Evolutionary conservation across 2,113 vertebrate genomes (phyloP).

Genomic region (Macaca nemestrina): DNA sequence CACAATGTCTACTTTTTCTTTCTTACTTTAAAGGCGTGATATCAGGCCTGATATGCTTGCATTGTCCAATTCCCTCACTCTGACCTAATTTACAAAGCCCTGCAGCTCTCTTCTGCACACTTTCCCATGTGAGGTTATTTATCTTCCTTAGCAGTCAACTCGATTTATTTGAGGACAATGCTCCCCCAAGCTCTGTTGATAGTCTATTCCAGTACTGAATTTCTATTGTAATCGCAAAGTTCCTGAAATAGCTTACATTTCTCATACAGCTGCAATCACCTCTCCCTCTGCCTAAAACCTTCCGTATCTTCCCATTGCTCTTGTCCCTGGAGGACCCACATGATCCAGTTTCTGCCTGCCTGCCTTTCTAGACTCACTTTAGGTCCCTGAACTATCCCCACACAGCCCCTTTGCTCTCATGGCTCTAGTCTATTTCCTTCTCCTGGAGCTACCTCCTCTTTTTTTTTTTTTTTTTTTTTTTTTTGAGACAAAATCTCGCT

Average conservation of each 20-base stretch:
- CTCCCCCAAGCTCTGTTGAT: constrained; percentile 11
- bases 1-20: background rate
- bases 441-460: background rate
- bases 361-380: background rate
- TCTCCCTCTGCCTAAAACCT: background rate
- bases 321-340: background rate
- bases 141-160: constrained; percentile 57
- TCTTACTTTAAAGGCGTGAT: background rate
- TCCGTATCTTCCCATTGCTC: background rate
- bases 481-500: too few relatives aligned
- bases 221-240: constrained; percentile 40
- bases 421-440: background rate
- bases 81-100: constrained; percentile 32
- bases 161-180: constrained; percentile 39
- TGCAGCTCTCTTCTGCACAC: background rate
- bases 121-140: constrained; percentile 59
- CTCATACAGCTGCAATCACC: constrained; percentile 40
- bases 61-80: background rate
- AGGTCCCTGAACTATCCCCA: background rate
- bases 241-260: constrained; percentile 58
- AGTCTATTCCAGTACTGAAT: constrained; percentile 50
- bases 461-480: background rate
- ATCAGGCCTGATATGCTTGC: background rate
- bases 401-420: background rate
- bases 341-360: background rate